phyloP scores from a whole-genome alignment of 2,888 invertebrate species.

The Polyommatus icarus region DNA sequence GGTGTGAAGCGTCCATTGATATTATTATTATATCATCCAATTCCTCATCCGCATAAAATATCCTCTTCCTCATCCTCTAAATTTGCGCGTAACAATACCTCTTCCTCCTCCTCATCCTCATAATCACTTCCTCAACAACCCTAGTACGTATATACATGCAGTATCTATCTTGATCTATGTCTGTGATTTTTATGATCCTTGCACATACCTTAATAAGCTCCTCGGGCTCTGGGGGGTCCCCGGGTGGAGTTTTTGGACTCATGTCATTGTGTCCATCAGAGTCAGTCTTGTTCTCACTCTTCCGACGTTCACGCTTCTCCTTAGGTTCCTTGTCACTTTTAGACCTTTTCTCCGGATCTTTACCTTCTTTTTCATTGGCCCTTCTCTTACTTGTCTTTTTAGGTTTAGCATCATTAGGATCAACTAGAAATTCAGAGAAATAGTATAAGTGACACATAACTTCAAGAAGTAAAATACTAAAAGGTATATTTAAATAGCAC shows the following conservation, averaged over 20 bases:
- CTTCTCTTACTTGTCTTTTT: constrained; percentile 62
- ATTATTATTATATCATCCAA: too few species aligned
- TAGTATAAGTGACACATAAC: not conserved
- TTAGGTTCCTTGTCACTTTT: constrained; percentile 44
- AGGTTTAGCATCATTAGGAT: constrained; percentile 64
- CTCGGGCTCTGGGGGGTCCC: constrained; percentile 95
- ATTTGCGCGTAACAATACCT: too few species aligned
- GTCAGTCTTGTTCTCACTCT: constrained; percentile 76
- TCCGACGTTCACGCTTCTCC: constrained; percentile 57
- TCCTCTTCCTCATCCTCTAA: too few species aligned
- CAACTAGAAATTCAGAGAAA: constrained; percentile 52
- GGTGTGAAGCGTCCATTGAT: too few species aligned
- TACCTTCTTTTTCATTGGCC: constrained; percentile 56
- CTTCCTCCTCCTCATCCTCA: too few species aligned
- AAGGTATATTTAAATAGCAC: not conserved
- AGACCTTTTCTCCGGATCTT: constrained; percentile 65
- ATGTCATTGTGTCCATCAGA: constrained; percentile 88
- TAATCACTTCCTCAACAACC: too few species aligned
- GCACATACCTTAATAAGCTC: constrained; percentile 88
- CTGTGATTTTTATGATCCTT: not conserved
- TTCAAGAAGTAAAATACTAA: not conserved
- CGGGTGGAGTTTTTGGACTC: constrained; percentile 89
- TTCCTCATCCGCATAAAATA: too few species aligned
- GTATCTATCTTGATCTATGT: too few species aligned
- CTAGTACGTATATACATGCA: too few species aligned